Conservation (phyloP, 2,113 vertebrate species). For the Microcebus lehilahytsara region DNA sequence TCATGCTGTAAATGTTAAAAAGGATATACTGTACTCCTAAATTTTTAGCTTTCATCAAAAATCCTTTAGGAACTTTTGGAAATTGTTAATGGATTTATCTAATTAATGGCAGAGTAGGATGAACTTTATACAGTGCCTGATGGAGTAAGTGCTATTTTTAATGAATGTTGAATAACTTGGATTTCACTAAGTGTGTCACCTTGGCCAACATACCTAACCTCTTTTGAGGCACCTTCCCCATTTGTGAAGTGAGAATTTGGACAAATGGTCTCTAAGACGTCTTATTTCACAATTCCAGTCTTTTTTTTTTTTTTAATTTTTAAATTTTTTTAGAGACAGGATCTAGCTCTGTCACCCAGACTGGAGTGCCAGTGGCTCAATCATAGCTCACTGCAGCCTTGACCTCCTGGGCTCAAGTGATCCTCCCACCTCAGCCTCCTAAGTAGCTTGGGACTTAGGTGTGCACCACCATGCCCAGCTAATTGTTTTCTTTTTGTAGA, state of each 20-base stretch:
- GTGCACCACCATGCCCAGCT: no score
- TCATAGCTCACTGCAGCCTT: no score
- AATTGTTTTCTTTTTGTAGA: no score
- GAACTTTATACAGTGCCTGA: not conserved
- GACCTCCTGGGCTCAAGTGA: no score
- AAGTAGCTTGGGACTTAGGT: no score
- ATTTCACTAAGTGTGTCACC: not conserved
- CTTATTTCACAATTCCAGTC: not conserved
- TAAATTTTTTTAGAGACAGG: no score
- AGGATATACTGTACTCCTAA: not conserved
- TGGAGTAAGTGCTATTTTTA: not conserved
- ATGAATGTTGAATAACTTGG: not conserved
- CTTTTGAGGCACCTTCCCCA: not conserved
- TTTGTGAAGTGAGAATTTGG: not conserved
- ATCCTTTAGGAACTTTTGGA: constrained; percentile 12
- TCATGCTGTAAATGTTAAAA: not conserved
- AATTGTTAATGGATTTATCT: not conserved
- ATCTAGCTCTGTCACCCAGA: no score
- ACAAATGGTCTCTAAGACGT: not conserved
- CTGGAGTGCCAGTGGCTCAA: no score
- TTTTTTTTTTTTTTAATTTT: no score
- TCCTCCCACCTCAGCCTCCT: no score
- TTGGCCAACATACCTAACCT: not conserved
- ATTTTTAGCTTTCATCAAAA: not conserved
- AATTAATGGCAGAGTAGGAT: not conserved